Percentiles rank a stretch among this genome's conserved stretches.
These are phyloP conservation scores for Myotis pilosus DNA, from an alignment of 2,797 vertebrate genomes.

Conservation along the genomic window DNA sequence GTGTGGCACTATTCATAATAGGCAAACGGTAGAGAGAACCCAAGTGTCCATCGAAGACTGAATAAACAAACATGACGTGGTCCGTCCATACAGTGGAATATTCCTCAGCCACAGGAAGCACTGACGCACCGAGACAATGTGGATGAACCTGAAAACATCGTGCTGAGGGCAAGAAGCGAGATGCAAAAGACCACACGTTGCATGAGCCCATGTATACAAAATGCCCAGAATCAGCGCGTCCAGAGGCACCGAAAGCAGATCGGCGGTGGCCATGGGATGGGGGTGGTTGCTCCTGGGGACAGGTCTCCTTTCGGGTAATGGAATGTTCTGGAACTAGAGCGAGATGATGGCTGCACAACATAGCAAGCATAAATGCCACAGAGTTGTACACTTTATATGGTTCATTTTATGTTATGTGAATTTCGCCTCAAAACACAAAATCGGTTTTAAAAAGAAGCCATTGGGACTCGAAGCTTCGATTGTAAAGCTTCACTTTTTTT, in stretches of 20 bases:
- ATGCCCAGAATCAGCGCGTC: background rate
- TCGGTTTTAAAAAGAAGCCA: background rate
- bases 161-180: background rate
- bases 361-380: background rate
- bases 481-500: background rate
- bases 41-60: background rate
- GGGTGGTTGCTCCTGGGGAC: background rate
- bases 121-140: rapidly evolving
- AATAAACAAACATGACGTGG: background rate
- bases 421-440: background rate
- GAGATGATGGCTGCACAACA: background rate
- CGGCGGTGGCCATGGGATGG: background rate
- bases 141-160: background rate
- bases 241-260: background rate
- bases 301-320: background rate
- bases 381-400: background rate
- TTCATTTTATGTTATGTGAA: background rate
- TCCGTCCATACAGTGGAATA: background rate
- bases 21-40: background rate
- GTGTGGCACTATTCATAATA: background rate
- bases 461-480: background rate
- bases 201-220: rapidly evolving
- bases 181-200: background rate
- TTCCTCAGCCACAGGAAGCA: background rate
- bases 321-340: background rate